These are phyloP conservation scores for Eira barbara DNA, from an alignment of 2,113 vertebrate genomes.

Conservation along the genomic window DNA sequence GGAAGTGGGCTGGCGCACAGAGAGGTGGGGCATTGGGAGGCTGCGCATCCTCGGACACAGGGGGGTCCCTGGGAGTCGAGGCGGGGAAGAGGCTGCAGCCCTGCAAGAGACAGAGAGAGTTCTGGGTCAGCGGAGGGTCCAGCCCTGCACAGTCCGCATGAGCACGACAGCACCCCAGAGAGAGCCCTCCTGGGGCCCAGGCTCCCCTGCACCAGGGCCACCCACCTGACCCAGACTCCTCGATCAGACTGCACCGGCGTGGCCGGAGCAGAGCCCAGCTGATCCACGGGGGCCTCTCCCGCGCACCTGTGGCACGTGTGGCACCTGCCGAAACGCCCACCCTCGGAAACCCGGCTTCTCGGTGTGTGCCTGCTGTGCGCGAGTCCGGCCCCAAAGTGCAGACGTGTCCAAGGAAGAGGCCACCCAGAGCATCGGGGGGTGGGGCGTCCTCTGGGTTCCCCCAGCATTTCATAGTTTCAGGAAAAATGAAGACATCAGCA, in stretches of 20 bases:
- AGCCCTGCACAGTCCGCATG: rapidly evolving
- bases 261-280: not conserved
- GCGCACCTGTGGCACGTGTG: too few species aligned
- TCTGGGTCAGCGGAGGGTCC: not conserved
- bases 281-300: rapidly evolving
- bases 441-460: not conserved
- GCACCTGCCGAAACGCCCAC: not conserved
- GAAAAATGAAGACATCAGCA: not conserved
- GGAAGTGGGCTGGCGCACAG: slow-evolving; percentile 81
- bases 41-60: slow-evolving; percentile 86
- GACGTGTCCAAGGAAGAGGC: not conserved
- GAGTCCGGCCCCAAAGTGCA: too few species aligned
- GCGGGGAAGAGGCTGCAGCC: slow-evolving; percentile 78
- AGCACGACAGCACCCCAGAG: not conserved
- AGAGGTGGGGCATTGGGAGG: slow-evolving; percentile 85
- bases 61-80: slow-evolving; percentile 83
- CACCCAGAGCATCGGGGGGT: rapidly evolving
- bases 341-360: not conserved
- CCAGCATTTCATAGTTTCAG: not conserved
- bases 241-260: not conserved
- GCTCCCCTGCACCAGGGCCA: not conserved
- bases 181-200: not conserved
- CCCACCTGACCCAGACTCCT: too few species aligned
- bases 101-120: slow-evolving; percentile 79
- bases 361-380: too few species aligned